phyloP scores from a whole-genome alignment of 2,113 vertebrate genomes.

The Chaetops frenatus region DNA sequence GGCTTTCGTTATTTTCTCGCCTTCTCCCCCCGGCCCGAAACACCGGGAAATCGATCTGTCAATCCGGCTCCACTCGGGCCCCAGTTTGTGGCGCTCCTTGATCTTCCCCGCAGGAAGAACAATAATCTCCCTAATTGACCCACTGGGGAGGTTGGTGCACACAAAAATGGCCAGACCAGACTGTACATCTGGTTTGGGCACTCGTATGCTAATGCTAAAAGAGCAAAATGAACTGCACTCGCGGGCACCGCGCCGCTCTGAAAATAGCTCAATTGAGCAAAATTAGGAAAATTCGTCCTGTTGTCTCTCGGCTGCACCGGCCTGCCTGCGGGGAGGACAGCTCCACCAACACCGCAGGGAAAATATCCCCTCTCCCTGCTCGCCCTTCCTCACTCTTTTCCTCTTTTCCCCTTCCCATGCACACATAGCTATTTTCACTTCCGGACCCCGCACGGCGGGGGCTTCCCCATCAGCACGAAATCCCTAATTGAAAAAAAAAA shows the following conservation, averaged over 20 bases:
- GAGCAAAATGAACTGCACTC: constrained; percentile 51
- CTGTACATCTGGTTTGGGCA: constrained; percentile 88
- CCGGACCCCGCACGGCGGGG: background rate
- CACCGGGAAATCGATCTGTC: constrained; percentile 88
- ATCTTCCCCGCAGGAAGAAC: constrained; percentile 98
- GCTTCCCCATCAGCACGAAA: background rate
- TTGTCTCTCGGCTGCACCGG: background rate
- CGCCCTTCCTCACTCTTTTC: background rate
- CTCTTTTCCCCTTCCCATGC: background rate
- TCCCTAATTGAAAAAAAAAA: background rate
- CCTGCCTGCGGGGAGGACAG: background rate
- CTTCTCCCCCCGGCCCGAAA: constrained; percentile 14
- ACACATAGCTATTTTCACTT: background rate
- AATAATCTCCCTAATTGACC: constrained; percentile 99
- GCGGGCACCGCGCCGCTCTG: constrained; percentile 1
- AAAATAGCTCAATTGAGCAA: constrained; percentile 2
- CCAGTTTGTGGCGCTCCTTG: constrained; percentile 79
- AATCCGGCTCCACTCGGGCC: constrained; percentile 88
- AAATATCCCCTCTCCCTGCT: background rate
- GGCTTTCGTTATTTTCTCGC: constrained; percentile 66
- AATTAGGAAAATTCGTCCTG: background rate
- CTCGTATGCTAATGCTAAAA: constrained; percentile 83
- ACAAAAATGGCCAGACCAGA: constrained; percentile 77
- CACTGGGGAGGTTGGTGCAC: constrained; percentile 92
- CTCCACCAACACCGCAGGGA: background rate